A percentile compares a stretch with the other conserved stretches of the same genome.
Evolutionary conservation across 2,888 invertebrate species (phyloP).

Genomic region (Ennomos fuscantarius): DNA sequence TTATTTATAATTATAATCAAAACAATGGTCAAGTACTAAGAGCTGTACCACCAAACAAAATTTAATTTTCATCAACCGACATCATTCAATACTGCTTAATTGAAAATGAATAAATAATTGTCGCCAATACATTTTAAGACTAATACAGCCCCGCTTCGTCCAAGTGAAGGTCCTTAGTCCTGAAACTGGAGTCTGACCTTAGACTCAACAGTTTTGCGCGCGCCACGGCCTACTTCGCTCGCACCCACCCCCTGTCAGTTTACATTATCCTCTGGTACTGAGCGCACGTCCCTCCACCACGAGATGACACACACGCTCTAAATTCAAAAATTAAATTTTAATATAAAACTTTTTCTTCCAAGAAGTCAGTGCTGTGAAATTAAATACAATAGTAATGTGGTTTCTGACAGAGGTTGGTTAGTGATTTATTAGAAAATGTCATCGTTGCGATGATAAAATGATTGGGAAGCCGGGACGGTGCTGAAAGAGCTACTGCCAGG

Average conservation of each 20-base stretch:
- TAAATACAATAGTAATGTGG: constrained; percentile 61
- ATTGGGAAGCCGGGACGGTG: constrained; percentile 51
- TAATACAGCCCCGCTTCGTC: constrained; percentile 13
- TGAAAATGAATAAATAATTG: too few species aligned
- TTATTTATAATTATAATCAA: too few species aligned
- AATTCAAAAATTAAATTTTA: constrained; percentile 48
- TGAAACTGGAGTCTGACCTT: constrained; percentile 5
- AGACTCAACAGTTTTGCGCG: constrained; percentile 80
- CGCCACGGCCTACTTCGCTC: constrained; percentile 62
- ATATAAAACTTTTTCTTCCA: constrained; percentile 40
- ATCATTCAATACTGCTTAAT: too few species aligned
- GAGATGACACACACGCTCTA: constrained; percentile 48
- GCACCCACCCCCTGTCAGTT: constrained; percentile 51
- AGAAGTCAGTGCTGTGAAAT: constrained; percentile 53
- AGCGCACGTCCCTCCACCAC: constrained; percentile 55
- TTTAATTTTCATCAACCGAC: too few species aligned
- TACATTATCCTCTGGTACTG: constrained; percentile 40
- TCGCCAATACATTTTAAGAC: too few species aligned
- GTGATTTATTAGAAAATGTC: constrained; percentile 48
- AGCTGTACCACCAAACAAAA: too few species aligned
- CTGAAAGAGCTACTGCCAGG: constrained; percentile 63
- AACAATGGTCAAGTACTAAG: too few species aligned
- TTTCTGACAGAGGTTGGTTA: constrained; percentile 66
- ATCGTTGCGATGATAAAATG: constrained; percentile 63
- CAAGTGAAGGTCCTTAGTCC: constrained; percentile 8